A percentile compares a stretch with the other conserved stretches of the same genome.
phyloP scores from a whole-genome alignment of 92 coral and sea anemone genomes.

The Epizoanthus stellaris region DNA sequence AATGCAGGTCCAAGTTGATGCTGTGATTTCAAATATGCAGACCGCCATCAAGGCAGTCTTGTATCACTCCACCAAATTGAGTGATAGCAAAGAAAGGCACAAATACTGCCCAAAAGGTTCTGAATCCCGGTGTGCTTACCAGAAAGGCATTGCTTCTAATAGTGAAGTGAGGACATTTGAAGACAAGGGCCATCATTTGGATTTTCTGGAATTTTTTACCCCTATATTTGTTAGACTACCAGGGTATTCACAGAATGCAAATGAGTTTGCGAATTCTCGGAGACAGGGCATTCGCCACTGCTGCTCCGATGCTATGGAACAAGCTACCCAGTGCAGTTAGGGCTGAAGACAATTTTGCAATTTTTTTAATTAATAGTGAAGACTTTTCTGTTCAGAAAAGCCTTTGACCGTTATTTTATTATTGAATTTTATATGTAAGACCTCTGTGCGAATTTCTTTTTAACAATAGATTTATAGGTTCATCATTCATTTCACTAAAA shows the following conservation, averaged over 20 bases:
- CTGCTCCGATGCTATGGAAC: no score
- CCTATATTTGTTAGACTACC: constrained; percentile 44
- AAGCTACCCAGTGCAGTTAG: no score
- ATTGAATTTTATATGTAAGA: no score
- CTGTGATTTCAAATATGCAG: neutral
- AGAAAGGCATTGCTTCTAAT: constrained; percentile 10
- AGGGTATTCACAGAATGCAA: constrained; percentile 50
- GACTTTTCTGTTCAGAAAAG: no score
- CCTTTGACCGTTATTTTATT: no score
- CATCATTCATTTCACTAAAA: no score
- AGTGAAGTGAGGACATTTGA: constrained; percentile 11
- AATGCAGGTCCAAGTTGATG: neutral
- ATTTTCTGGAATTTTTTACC: constrained; percentile 39
- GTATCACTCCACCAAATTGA: constrained; percentile 3
- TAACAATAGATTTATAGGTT: no score
- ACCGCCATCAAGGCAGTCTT: constrained; percentile 11
- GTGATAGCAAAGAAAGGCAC: neutral
- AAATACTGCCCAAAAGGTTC: constrained; percentile 12
- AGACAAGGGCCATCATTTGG: constrained; percentile 34
- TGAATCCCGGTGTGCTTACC: neutral
- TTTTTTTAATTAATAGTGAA: no score
- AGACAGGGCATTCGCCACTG: no score
- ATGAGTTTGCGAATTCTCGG: no score
- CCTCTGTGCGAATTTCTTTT: no score
- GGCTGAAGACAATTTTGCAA: no score